Base-by-base conservation (phyloP, 2,113 vertebrate species). In the Proteles cristata region DNA sequence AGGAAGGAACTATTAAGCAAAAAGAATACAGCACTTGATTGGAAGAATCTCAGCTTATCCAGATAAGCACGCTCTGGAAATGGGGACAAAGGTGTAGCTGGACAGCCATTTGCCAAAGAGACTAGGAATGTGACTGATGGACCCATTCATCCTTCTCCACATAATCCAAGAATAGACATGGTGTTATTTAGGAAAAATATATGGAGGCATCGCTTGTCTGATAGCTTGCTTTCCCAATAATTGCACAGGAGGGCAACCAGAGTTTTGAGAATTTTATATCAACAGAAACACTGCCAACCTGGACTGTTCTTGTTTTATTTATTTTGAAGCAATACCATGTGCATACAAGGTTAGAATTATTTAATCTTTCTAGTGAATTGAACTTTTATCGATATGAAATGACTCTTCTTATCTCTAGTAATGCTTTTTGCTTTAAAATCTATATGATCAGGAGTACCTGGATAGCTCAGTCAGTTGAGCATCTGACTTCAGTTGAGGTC, bases 261-360 rank as follows among this genome's bases (percentile, higher is more conserved):
- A 11, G 7, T 35, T 80, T 76, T 43, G 76, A 63, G 16, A 85
- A 11, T 35, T 73, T 68, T 93, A 17, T 69, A 53, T 11, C 16
- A 50, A 31, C 2, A 73, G 77, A 65, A 88, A 39, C 31, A 39
- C 25, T 61, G 61, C 19, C 39, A n/a, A 2, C 55, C 48, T 74
- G 26, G n/a, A 50, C 25, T 71, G 19, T 71, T 82, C 76, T 65
- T 79, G 6, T 80, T 88, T 93, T 39, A 93, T 94, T 95, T 89
- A 71, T 94, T 95, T 88, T 45, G n/a, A 94, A 48, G 61, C 31
- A 73, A 39, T 79, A 85, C 80, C 73, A 69, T 79, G 68, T 66
- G n/a, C 45, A 88, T 86, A 26, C 21, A 89, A 69, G 26, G 87
- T 87, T 82, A 80, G 25, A 68, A 83, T 26, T 79, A 19, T 86